Evolutionary conservation across 2,797 vertebrate genomes (phyloP), one percentile per base, ranked within the genome.

Genomic region (Betta splendens): DNA sequence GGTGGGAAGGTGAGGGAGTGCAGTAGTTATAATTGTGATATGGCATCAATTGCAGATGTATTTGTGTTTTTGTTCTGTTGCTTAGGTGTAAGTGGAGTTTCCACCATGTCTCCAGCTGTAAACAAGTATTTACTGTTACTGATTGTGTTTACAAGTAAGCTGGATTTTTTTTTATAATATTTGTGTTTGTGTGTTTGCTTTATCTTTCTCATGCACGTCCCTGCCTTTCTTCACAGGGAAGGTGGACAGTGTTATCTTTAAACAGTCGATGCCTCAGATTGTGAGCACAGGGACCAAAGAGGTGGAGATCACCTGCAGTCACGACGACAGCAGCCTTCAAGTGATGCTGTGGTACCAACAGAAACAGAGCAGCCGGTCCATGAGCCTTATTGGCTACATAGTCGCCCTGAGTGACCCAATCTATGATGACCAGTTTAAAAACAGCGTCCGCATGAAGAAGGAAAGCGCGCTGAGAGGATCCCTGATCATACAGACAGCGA

Each of bases 331-430:
- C 17, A 17, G 0, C 22, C 74, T 79, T n/a, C n/a, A 10, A 5
- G 1, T 3, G 0, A 69, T 79, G 66, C 29, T 66, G 10, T 85
- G 75, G 75, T 85, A 81, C 59, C 72, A 81, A 43, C 73, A 59
- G 11, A 52, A 4, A 32, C 46, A 17, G 36, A 62, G 31, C 28
- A 28, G 11, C 4, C 36, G 2, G 31, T 26, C 46, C 0, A 8
- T 67, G 28, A 69, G 5, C 20, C 16, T 78, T 16, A 66, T 67
- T 3, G 33, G 31, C 16, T 61, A 20, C 31, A 58, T 26, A 9
- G 9, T 78, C 32, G 36, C 46, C 5, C 1, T 1, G 2, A 13
- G 0, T 10, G 0, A 11, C 0, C 64, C 78, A 0, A 20, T 4
- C 18, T 46, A 29, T 0, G 75, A 83, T 25, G 32, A 0, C 0